Base-by-base conservation (phyloP, 2,797 vertebrate species). In the Amniataba percoides region DNA sequence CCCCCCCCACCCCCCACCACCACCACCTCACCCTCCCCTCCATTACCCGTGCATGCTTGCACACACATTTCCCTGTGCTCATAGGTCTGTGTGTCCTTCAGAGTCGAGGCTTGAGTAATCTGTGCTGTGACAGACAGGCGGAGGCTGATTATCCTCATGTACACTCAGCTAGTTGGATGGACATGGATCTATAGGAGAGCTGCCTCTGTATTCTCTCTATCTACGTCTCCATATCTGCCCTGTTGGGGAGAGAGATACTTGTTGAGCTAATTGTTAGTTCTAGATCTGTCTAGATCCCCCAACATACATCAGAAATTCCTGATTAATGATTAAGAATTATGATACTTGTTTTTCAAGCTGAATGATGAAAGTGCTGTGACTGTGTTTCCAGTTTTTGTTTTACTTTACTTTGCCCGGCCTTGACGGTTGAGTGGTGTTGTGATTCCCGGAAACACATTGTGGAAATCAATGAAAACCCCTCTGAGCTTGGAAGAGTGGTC, bases 381-480 rank as follows among this genome's bases (percentile, higher is more conserved):
- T 46, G 0, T 57, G 8, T 23, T 46, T 71, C 18, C 10, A 8
- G 14, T 56, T 66, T 65, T 48, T 52, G 9, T 69, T 64, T 49
- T 61, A 1, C 4, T 67, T 71, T 60, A 46, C 21, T 72, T 48
- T 45, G 31, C 19, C 15, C 48, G 13, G 64, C 45, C 42, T 74
- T 74, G 71, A 81, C 70, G 45, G 72, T 11, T 16, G 45, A 76
- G 70, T 64, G 69, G 7, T 77, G 71, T 71, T 83, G 69, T 81
- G 71, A 60, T 87, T 77, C 52, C 85, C 82, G 88, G 85, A 88
- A 92, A 75, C 66, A 15, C 60, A 55, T 66, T 64, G 82, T 75
- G 79, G 66, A 88, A 87, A 91, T 91, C 91, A 82, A 89, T 92
- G 27, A 74, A 77, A 83, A 55, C 8, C 45, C n/a, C 39, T 69